These are phyloP conservation scores for Forficula auricularia DNA, from an alignment of 1,140 invertebrate species.

Conservation along the genomic window DNA sequence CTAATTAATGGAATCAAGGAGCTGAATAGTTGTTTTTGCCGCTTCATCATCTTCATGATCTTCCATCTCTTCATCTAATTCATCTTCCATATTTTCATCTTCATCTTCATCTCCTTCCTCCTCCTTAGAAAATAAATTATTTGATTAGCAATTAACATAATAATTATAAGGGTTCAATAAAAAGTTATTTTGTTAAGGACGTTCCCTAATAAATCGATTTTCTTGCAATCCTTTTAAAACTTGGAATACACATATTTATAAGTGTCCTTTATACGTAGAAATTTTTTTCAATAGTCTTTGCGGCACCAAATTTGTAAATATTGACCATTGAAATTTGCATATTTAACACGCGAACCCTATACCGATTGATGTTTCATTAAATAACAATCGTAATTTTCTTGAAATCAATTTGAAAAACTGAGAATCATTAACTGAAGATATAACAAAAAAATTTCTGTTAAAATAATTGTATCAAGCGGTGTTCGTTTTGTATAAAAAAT, in stretches of 20 bases:
- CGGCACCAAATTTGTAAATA: too few species aligned
- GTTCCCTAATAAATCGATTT: neutral
- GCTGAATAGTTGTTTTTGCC: conserved; percentile 10
- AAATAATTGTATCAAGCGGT: too few species aligned
- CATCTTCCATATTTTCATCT: neutral
- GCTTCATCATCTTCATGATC: conserved; percentile 9
- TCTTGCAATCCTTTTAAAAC: neutral
- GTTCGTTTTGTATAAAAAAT: too few species aligned
- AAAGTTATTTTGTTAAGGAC: neutral
- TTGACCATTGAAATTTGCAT: too few species aligned
- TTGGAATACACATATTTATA: neutral
- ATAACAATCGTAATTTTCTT: too few species aligned
- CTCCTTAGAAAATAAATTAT: conserved; percentile 2
- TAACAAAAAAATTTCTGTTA: too few species aligned
- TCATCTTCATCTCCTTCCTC: conserved; percentile 7
- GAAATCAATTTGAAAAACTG: too few species aligned
- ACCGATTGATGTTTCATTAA: too few species aligned
- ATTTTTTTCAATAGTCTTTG: too few species aligned
- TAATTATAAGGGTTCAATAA: neutral
- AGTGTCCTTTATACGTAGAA: neutral
- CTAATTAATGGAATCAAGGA: conserved; percentile 10
- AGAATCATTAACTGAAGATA: too few species aligned
- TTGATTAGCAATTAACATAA: neutral
- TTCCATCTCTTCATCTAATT: neutral
- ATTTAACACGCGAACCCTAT: too few species aligned